Base-by-base conservation (phyloP, 92 coral and sea anemone genomes). In the Anthopleura xanthogrammica region DNA sequence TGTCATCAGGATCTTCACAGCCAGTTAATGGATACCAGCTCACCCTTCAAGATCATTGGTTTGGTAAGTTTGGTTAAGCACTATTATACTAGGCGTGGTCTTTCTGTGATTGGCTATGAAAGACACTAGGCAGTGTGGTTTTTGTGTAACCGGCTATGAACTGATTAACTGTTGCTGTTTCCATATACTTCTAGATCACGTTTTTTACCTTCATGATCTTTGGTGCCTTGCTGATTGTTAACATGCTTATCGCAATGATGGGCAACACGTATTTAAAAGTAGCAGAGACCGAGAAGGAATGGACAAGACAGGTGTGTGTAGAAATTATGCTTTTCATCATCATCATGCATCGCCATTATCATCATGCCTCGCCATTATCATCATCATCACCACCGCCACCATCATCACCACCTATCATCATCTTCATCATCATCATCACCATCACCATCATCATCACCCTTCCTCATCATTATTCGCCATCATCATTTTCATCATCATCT, bases 211-310 rank as follows among this genome's bases (percentile, higher is more conserved):
- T 92, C 83, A 76, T 93, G 83, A 85, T 93, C 76, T 89, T 93
- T 46, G 94, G 94, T 46, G 98, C 94, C 14, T 79, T 93, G 86
- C 75, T 93, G 79, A 93, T 90, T 41, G 95, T 93, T 10, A 93
- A 93, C 83, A 93, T 93, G 98, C 70, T 93, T 79, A 93, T 93
- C 70, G 98, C 98, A 3, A 93, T 93, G 98, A 93, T 93, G 98
- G 98, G 98, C 2, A 93, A 93, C 77, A 93, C 98, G 1, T 93
- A 93, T 76, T 87, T 82, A 3, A 83, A 83, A 62, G 95, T 93
- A 19, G 93, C 95, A 40, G 95, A 92, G 77, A 93, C 98, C 7
- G 87, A 92, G 72, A 93, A 93, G 83, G 98, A 93, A 57, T 93
- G 98, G 98, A 93, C 95, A 14, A 80, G 98, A 87, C 98, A 93